These are phyloP conservation scores for Lophius americanus DNA, from an alignment of 2,797 vertebrate species.

Conservation along the genomic window DNA sequence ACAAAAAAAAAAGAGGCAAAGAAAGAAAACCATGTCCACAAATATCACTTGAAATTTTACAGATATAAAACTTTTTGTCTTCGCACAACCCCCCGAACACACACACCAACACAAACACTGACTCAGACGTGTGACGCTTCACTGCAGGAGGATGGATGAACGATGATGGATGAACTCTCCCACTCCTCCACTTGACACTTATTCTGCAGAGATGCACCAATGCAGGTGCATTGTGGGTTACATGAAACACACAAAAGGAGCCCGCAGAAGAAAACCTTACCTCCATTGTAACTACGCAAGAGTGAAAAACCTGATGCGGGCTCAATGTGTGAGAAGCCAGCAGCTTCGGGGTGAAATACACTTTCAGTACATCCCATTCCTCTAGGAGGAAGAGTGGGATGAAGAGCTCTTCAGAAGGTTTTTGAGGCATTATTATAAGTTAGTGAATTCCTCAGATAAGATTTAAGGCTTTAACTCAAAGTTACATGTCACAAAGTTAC, in stretches of 20 bases:
- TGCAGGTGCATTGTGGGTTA: conserved; percentile 51
- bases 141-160: too few species aligned
- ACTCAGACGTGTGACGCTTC: too few species aligned
- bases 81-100: too few species aligned
- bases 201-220: conserved; percentile 12
- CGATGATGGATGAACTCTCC: background rate
- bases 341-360: conserved; percentile 27
- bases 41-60: too few species aligned
- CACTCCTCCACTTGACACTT: background rate
- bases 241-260: conserved; percentile 42
- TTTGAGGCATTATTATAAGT: background rate
- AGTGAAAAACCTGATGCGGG: conserved; percentile 38
- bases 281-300: conserved; percentile 26
- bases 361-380: conserved; percentile 39
- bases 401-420: background rate
- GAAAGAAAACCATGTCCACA: too few species aligned
- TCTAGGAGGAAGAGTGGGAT: background rate
- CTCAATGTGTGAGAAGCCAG: conserved; percentile 25
- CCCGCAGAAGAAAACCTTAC: conserved; percentile 22
- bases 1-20: too few species aligned
- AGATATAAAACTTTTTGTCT: too few species aligned
- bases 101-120: too few species aligned
- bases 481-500: background rate
- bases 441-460: background rate
- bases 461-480: background rate